phyloP scores from a whole-genome alignment of 1,140 invertebrate genomes.

The Ceratina australensis region DNA sequence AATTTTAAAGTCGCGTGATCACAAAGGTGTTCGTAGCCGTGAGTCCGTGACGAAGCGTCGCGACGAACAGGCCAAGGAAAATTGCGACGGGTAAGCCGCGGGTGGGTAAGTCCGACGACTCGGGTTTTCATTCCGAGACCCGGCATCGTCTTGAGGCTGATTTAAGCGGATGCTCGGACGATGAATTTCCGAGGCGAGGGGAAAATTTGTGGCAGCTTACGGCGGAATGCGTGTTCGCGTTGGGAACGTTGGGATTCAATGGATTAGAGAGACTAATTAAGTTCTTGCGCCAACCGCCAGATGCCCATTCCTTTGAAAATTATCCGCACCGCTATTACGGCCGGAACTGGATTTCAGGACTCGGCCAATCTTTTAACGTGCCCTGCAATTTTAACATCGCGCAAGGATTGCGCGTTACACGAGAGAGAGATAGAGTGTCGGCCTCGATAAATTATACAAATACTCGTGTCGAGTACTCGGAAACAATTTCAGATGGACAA shows the following conservation, averaged over 20 bases:
- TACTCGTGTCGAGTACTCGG: too few species aligned
- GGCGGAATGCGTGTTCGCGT: not conserved
- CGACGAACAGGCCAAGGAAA: not conserved
- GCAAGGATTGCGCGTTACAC: not conserved
- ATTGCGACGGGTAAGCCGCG: not conserved
- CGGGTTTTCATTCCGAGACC: not conserved
- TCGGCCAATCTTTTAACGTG: not conserved
- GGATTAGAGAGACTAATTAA: not conserved
- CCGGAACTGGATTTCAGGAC: not conserved
- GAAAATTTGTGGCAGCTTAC: not conserved
- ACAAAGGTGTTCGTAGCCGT: not conserved
- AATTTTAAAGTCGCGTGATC: not conserved
- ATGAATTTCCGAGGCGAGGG: constrained; percentile 1
- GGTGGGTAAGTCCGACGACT: not conserved
- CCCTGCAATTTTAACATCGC: not conserved
- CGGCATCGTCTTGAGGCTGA: not conserved
- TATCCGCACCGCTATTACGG: not conserved
- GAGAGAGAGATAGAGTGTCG: not conserved
- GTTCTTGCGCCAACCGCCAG: not conserved
- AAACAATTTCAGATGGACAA: not conserved
- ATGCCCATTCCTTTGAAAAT: not conserved
- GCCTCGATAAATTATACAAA: not conserved
- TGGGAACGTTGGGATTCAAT: not conserved
- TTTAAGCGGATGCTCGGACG: not conserved
- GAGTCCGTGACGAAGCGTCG: not conserved